phyloP scores from a whole-genome alignment of 2,888 invertebrate species.

The Pterostichus niger region DNA sequence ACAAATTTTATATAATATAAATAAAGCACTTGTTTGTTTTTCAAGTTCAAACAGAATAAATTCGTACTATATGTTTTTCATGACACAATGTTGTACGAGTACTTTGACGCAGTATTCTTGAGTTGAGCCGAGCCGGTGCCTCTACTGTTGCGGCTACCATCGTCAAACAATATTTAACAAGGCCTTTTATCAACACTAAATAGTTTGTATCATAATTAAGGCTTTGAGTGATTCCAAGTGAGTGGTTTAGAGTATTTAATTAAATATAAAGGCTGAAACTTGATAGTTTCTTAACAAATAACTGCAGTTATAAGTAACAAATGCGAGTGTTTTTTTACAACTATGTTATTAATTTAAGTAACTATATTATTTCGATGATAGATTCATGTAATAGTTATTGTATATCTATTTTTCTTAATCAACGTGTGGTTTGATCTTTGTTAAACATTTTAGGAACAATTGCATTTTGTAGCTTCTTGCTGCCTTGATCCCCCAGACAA shows the following conservation, averaged over 20 bases:
- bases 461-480: slow-evolving; percentile 66
- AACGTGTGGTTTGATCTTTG: slow-evolving; percentile 62
- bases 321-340: slow-evolving; percentile 69
- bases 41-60: slow-evolving; percentile 17
- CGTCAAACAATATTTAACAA: slow-evolving; percentile 63
- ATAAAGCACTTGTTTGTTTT: slow-evolving; percentile 64
- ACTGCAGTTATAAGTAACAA: slow-evolving; percentile 69
- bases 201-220: slow-evolving; percentile 65
- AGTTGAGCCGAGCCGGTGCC: slow-evolving; percentile 32
- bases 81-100: background rate
- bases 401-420: slow-evolving; percentile 63
- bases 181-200: slow-evolving; percentile 66
- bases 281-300: slow-evolving; percentile 72
- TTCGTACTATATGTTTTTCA: slow-evolving; percentile 43
- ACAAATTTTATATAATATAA: slow-evolving; percentile 54
- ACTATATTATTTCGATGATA: slow-evolving; percentile 63
- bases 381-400: slow-evolving; percentile 53
- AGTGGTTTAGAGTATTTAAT: slow-evolving; percentile 65
- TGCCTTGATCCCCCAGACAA: slow-evolving; percentile 58
- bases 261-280: slow-evolving; percentile 71
- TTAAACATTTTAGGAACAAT: slow-evolving; percentile 61
- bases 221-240: slow-evolving; percentile 67
- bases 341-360: slow-evolving; percentile 61
- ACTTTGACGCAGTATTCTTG: slow-evolving; percentile 4
- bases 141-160: slow-evolving; percentile 28